Evolutionary conservation across 2,113 vertebrate genomes (phyloP), one percentile per base, ranked within the genome.

Genomic region (Spheniscus mendiculus): DNA sequence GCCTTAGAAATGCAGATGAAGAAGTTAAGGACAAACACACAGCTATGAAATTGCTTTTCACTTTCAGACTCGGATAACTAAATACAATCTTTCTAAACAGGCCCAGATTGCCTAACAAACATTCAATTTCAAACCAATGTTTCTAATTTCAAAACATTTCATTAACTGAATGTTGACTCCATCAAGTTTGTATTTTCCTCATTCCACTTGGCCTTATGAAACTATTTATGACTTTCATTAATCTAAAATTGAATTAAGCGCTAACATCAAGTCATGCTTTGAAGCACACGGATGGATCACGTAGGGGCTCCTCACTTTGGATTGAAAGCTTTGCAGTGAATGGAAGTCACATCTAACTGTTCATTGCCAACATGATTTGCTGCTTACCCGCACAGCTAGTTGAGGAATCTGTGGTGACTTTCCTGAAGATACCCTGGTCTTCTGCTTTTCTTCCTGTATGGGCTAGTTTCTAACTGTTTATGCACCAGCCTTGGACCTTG

Each of bases 41-140:
- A 87, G 45, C 56, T 67, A 89, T 23, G 45, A 92, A 93, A 92
- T 74, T 58, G 62, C 36, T 93, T 91, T 95, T 93, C 78, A 49
- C 10, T 93, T 93, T 94, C 52, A 83, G 62, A 36, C 30, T 85
- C 6, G 2, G 32, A 30, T 76, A 87, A 65, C 70, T 88, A 90
- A 94, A 87, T 47, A 56, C 25, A 40, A 56, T 59, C 53, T 94
- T 89, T 93, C 70, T 83, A 66, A 95, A 81, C 25, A 89, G 34
- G 53, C 36, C 32, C 53, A 91, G 62, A 83, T 66, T 89, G 44
- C 49, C 62, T 44, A 79, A 76, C 15, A 83, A 87, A 49, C 27
- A 69, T 61, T 89, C 44, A 15, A 49, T 91, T 90, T 87, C 70
- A 84, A 95, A 73, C 9, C n/a, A 56, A 27, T 61, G 11, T 65